Percentiles rank a stretch among this genome's conserved stretches.
These are phyloP conservation scores for Archilochus colubris DNA, from an alignment of 2,113 vertebrate genomes.

Conservation along the genomic window DNA sequence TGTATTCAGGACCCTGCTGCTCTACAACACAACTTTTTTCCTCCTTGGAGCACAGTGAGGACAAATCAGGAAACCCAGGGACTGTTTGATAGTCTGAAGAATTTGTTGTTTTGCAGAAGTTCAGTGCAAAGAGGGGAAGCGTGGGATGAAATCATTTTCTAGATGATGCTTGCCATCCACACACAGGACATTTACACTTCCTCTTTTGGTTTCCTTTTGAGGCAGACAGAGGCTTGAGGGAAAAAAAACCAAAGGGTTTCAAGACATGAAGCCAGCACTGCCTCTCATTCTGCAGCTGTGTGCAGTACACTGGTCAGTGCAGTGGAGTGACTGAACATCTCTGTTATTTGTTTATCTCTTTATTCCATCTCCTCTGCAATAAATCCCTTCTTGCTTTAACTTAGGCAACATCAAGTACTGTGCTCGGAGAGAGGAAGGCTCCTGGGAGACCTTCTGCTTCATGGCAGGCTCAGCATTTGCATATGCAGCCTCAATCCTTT, in stretches of 20 bases:
- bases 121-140: constrained; percentile 34
- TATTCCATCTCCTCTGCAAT: neutral
- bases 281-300: neutral
- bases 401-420: neutral
- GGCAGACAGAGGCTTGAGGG: neutral
- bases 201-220: constrained; percentile 48
- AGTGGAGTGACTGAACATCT: neutral
- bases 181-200: neutral
- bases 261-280: neutral
- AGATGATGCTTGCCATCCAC: neutral
- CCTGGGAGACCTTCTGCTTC: neutral
- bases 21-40: neutral
- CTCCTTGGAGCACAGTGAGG: neutral
- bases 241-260: too few relatives aligned
- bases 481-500: neutral
- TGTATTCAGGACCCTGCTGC: rapidly evolving
- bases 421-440: neutral
- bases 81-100: neutral
- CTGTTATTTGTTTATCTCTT: neutral
- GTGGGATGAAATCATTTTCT: constrained; percentile 13
- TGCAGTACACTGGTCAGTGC: neutral
- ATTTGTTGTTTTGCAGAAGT: neutral
- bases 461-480: neutral
- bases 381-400: constrained; percentile 1
- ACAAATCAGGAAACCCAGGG: neutral